Evolutionary conservation across 2,888 invertebrate species (phyloP).

Genomic region (Falcaria lacertinaria): DNA sequence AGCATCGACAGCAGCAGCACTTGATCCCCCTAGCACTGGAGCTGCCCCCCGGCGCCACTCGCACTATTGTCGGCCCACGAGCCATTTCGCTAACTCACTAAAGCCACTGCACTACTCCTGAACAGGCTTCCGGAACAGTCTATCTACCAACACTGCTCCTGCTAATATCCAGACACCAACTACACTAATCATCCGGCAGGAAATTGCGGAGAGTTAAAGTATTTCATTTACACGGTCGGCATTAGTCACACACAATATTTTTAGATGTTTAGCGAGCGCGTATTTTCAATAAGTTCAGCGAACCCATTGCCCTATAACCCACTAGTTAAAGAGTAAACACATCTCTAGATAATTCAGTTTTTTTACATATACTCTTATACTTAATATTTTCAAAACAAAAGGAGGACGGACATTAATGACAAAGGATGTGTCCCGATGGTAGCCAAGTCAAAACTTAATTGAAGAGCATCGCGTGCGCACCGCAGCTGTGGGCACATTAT

Average conservation of each 20-base stretch:
- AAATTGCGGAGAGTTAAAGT: constrained; percentile 56
- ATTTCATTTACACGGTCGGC: constrained; percentile 52
- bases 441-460: constrained; percentile 35
- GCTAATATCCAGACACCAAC: constrained; percentile 9
- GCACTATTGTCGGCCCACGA: constrained; percentile 72
- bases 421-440: constrained; percentile 21
- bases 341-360: too few relatives aligned
- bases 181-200: constrained; percentile 39
- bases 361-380: too few relatives aligned
- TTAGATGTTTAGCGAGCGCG: constrained; percentile 55
- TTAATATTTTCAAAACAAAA: too few relatives aligned
- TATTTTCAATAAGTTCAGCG: constrained; percentile 40
- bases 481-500: constrained; percentile 36
- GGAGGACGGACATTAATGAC: too few relatives aligned
- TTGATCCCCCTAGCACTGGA: constrained; percentile 77
- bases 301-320: constrained; percentile 34
- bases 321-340: too few relatives aligned
- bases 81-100: constrained; percentile 36
- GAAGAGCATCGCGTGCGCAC: constrained; percentile 45
- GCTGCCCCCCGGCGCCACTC: constrained; percentile 55
- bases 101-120: too few relatives aligned
- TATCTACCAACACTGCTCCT: background rate
- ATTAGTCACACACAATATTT: constrained; percentile 72
- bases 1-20: constrained; percentile 87
- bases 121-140: background rate